phyloP scores from a whole-genome alignment of 2,113 vertebrate genomes.

The Pseudonaja textilis region DNA sequence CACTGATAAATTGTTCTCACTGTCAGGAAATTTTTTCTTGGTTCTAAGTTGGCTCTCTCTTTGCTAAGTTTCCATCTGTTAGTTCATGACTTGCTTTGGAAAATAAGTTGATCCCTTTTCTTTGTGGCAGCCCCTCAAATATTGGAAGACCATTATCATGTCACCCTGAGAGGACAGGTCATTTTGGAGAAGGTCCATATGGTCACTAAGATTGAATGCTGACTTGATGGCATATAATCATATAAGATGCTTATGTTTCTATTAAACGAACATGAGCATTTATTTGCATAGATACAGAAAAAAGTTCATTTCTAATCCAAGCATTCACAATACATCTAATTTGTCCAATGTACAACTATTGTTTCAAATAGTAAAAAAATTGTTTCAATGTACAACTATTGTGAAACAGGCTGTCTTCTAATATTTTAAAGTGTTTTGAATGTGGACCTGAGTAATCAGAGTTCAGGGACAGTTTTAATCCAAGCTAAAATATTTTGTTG shows the following conservation, averaged over 20 bases:
- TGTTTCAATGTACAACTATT: background rate
- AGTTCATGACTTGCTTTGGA: background rate
- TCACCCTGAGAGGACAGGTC: background rate
- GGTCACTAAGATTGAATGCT: background rate
- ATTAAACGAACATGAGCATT: background rate
- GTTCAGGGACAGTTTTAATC: background rate
- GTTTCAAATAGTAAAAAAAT: background rate
- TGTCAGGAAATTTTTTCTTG: background rate
- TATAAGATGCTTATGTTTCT: background rate
- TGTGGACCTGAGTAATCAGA: background rate
- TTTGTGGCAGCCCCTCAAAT: background rate
- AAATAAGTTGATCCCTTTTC: background rate
- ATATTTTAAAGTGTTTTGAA: background rate
- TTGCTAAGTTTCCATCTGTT: background rate
- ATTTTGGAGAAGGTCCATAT: background rate
- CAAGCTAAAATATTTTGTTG: background rate
- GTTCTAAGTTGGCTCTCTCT: background rate
- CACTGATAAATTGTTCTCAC: background rate
- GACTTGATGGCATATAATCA: background rate
- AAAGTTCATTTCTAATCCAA: background rate
- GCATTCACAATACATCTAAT: background rate
- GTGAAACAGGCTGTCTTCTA: background rate
- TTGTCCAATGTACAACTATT: background rate
- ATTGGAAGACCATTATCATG: background rate
- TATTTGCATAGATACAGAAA: background rate